Evolutionary conservation across 2,113 vertebrate species (phyloP), one percentile per base, ranked within the genome.

Genomic region (Deroptyus accipitrinus): DNA sequence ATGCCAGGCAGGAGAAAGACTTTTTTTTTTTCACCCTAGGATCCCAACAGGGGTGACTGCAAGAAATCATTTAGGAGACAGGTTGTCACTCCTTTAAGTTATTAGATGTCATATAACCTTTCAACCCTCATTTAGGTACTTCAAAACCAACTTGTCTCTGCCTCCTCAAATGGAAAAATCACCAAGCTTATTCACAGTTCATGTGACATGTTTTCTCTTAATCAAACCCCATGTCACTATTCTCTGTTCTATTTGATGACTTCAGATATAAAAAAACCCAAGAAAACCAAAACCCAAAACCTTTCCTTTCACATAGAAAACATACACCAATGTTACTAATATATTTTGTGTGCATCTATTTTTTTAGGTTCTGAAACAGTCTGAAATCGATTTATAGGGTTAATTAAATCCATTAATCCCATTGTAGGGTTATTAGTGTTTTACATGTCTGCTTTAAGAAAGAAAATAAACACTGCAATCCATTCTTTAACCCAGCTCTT

Each of bases 101-200:
- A 91, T 86, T 86, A 75, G 73, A 72, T 62, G 52, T 59, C 82
- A 78, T 61, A 72, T 68, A 86, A 64, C 15, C 33, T 89, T 20
- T 82, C 77, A 82, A 76, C 62, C 48, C 52, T 79, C 77, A 80
- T 90, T 90, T 93, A 81, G 54, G 73, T 76, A 73, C 52, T 88
- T 94, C 82, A 82, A 87, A 94, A 89, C 52, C 52, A 81, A 79
- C 86, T 87, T 72, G 25, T 69, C 52, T 82, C 35, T 92, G 55
- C 33, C 48, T 90, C 27, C 30, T 25, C 39, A 88, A 83, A 86
- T 18, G 48, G 76, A 88, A 95, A 92, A 86, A 35, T 70, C 55
- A 72, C 62, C 24, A 62, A 70, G 20, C 4, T 0, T 83, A 72
- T 67, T 92, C 70, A 88, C 39, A 84, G 55, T 54, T 86, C 69